These are phyloP conservation scores for Stegodyphus mimosarum DNA, from an alignment of 1,140 invertebrate genomes.

Conservation along the genomic window DNA sequence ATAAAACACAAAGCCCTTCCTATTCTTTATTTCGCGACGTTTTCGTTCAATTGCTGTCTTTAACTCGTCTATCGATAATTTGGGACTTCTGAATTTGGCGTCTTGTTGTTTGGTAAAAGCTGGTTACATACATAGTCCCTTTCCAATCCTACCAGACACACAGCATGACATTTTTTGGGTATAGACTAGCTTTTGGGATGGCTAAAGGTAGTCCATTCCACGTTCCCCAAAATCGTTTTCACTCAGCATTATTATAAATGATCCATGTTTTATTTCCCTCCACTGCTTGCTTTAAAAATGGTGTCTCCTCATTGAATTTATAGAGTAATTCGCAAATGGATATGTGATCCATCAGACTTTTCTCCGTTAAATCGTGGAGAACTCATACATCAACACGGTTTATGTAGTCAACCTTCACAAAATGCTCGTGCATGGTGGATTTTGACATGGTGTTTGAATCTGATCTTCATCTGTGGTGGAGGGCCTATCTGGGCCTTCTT, in stretches of 20 bases:
- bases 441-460: too few species aligned
- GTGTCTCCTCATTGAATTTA: background rate
- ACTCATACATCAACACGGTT: too few species aligned
- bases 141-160: conserved; percentile 28
- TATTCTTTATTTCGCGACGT: conserved; percentile 6
- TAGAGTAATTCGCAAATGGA: background rate
- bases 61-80: conserved; percentile 28
- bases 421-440: too few species aligned
- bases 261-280: background rate
- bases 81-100: conserved; percentile 27
- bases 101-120: conserved; percentile 37
- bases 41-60: background rate
- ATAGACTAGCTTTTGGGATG: background rate
- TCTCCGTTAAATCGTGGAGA: too few species aligned
- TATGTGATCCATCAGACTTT: background rate
- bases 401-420: too few species aligned
- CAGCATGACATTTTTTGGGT: conserved; percentile 14
- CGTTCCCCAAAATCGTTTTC: background rate
- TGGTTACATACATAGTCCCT: conserved; percentile 10
- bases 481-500: too few species aligned
- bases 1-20: conserved; percentile 48
- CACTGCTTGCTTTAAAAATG: conserved; percentile 5
- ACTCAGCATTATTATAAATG: conserved; percentile 9
- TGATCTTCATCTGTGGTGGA: too few species aligned
- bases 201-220: conserved; percentile 9